Evolutionary conservation across 2,113 vertebrate species (phyloP), one percentile per base, ranked within the genome.

Genomic region (Cichladusa arquata): DNA sequence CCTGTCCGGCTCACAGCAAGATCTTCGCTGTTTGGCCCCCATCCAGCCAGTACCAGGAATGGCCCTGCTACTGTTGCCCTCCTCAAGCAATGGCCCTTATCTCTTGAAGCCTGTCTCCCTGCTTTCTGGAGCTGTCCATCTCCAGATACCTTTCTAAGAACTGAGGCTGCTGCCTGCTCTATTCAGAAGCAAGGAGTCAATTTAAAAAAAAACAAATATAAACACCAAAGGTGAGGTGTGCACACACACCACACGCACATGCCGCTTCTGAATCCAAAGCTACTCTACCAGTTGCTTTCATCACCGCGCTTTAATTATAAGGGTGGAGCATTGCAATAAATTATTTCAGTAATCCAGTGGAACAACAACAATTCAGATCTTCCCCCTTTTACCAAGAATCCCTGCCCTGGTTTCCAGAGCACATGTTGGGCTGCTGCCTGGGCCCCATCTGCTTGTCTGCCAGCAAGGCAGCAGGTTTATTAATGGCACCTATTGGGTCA

Each of bases 211-310:
- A 85, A 65, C 86, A 84, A 92, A 92, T 88, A 95, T 83, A 92
- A 93, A 93, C 93, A 96, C 77, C 82, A 60, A 81, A 94, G 95
- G 92, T 89, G 96, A 95, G 92, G 95, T 88, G 72, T 45, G 26
- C 74, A 24, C 81, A 74, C 79, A 87, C 82, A 93, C 85, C 78
- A 67, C 89, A 95, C 20, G 28, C 94, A 83, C 88, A 92, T 40
- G 73, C 83, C 36, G 62, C 95, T 81, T 45, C 90, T 92, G 95
- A 93, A 95, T 86, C 96, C 87, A 96, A 97, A 97, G 95, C 86
- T 97, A 97, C 97, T 90, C 96, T 96, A 96, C 96, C 96, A 97
- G 97, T 97, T 97, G 96, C 95, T 97, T 96, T 97, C 96, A 96
- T 97, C 97, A 97, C 93, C 31, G 0, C 0, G 1, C 96, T 90